Evolutionary conservation across 1,140 invertebrate species (phyloP).

Genomic region (Lordiphosa clarofinis): DNA sequence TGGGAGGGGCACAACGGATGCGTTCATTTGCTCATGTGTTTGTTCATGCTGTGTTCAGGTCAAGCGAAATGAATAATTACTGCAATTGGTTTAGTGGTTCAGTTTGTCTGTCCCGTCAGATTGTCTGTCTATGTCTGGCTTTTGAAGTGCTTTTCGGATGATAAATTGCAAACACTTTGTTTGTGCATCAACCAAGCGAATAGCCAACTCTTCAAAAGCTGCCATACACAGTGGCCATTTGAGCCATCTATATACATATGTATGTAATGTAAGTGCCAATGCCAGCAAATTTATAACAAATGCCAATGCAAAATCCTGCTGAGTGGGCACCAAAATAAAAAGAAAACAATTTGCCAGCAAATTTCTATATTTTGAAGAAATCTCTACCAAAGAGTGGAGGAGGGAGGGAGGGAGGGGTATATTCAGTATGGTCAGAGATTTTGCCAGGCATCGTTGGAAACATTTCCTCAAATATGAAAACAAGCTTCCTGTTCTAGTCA

Average conservation of each 20-base stretch:
- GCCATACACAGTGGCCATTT: conserved; percentile 1
- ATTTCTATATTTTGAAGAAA: not conserved
- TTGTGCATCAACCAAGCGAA: conserved; percentile 11
- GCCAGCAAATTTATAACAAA: not conserved
- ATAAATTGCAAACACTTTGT: conserved; percentile 43
- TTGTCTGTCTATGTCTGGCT: conserved; percentile 4
- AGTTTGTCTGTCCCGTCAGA: conserved; percentile 12
- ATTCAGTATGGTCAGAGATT: not conserved
- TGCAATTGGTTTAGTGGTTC: conserved; percentile 40
- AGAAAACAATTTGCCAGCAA: not conserved
- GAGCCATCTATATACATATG: no score
- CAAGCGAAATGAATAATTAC: conserved; percentile 47
- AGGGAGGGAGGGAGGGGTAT: not conserved
- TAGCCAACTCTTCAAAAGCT: not conserved
- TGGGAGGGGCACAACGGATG: not conserved
- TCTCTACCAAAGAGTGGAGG: not conserved
- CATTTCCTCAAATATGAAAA: no score
- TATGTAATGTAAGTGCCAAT: not conserved
- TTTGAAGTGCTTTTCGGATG: conserved; percentile 13
- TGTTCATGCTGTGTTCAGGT: conserved; percentile 23
- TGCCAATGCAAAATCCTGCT: conserved; percentile 2
- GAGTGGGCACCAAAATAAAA: not conserved
- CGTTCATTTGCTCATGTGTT: conserved; percentile 1
- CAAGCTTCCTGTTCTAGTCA: no score
- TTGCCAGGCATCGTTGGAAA: no score